These are phyloP conservation scores for Apteryx owenii DNA, from an alignment of 2,113 vertebrate species.

Conservation along the genomic window DNA sequence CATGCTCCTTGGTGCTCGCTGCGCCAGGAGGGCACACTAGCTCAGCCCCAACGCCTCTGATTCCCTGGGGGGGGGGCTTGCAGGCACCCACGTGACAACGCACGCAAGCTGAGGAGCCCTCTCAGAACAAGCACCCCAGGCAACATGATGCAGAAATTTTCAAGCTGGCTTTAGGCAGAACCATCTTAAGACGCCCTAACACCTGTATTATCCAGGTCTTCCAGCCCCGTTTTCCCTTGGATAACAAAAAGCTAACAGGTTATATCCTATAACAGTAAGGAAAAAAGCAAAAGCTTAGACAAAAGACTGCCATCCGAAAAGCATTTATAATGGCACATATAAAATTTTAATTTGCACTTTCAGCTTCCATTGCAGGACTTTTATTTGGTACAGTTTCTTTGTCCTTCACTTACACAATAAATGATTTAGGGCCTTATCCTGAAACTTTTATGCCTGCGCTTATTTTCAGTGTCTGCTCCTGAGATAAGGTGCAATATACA, in stretches of 20 bases:
- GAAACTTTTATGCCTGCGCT: neutral
- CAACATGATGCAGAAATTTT: neutral
- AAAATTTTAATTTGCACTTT: neutral
- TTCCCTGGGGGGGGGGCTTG: neutral
- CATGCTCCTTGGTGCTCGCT: neutral
- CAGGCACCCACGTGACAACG: fast-evolving
- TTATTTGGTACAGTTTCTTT: neutral
- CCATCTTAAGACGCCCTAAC: neutral
- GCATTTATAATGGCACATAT: neutral
- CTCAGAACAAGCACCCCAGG: fast-evolving
- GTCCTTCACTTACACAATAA: neutral
- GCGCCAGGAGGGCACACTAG: neutral
- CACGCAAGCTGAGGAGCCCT: neutral
- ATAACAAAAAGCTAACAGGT: neutral
- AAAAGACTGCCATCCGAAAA: neutral
- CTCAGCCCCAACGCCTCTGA: neutral
- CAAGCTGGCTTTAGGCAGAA: neutral
- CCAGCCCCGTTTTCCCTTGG: neutral
- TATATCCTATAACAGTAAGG: neutral
- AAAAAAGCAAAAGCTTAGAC: neutral
- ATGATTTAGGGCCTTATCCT: neutral
- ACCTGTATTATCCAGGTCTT: neutral
- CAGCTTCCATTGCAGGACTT: neutral
- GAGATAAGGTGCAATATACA: neutral
- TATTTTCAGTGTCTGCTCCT: neutral